phyloP scores from a whole-genome alignment of 1,140 invertebrate genomes.

The Plodia interpunctella region DNA sequence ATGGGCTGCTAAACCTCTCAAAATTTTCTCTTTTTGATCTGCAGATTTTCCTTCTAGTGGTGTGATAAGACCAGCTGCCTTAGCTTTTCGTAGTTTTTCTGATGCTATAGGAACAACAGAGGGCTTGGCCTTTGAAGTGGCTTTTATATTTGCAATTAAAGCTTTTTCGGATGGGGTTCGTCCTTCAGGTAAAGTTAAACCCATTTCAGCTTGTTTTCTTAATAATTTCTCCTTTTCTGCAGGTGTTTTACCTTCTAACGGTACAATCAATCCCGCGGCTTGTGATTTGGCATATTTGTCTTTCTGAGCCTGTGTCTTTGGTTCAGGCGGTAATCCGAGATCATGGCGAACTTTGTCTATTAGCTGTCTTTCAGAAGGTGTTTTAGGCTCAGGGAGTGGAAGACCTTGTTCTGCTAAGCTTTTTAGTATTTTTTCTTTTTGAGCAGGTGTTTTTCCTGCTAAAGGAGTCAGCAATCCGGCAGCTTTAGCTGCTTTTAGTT shows the following conservation, averaged over 20 bases:
- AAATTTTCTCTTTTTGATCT: constrained; percentile 20
- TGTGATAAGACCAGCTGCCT: constrained; percentile 22
- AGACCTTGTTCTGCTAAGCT: constrained; percentile 16
- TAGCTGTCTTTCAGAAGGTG: constrained; percentile 21
- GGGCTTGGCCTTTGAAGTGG: not conserved
- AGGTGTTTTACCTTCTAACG: constrained; percentile 37
- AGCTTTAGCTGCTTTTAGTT: constrained; percentile 24
- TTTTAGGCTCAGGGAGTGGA: constrained; percentile 26
- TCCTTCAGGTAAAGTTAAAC: constrained; percentile 35
- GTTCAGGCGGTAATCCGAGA: constrained; percentile 21
- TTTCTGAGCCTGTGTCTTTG: constrained; percentile 25
- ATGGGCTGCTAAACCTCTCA: constrained; percentile 14
- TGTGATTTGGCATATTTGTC: constrained; percentile 23
- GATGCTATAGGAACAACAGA: constrained; percentile 3
- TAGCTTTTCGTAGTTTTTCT: constrained; percentile 19
- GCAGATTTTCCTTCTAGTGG: constrained; percentile 22
- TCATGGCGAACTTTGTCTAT: constrained; percentile 23
- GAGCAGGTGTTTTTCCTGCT: constrained; percentile 17
- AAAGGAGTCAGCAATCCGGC: constrained; percentile 31
- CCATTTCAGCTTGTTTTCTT: constrained; percentile 28
- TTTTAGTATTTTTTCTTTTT: constrained; percentile 28
- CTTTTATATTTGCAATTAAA: constrained; percentile 22
- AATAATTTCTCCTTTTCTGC: constrained; percentile 44
- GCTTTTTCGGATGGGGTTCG: constrained; percentile 31
- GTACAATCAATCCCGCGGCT: constrained; percentile 36